Percentiles rank a stretch among this genome's conserved stretches.
These are phyloP conservation scores for Protomyctophum bolini DNA, from an alignment of 2,113 vertebrate species.

Conservation along the genomic window DNA sequence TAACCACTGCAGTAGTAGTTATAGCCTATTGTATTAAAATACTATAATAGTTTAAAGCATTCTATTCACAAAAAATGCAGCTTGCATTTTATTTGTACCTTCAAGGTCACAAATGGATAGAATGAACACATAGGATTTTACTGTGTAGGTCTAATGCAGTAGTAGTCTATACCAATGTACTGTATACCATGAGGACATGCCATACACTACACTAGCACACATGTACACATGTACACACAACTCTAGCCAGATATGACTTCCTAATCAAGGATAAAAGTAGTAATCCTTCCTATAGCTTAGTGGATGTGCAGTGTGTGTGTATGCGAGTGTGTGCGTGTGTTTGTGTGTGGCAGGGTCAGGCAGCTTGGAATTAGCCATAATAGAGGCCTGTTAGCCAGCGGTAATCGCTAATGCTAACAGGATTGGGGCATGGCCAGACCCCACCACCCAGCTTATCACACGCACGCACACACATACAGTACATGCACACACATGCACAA, in stretches of 20 bases:
- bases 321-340: slow-evolving; percentile 33
- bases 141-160: no score
- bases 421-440: slow-evolving; percentile 65
- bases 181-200: not conserved
- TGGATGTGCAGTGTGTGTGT: slow-evolving; percentile 15
- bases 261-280: slow-evolving; percentile 70
- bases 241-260: slow-evolving; percentile 47
- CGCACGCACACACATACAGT: slow-evolving; percentile 18
- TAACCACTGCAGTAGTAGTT: no score
- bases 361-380: slow-evolving; percentile 62
- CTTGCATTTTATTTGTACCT: no score
- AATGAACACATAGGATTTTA: no score
- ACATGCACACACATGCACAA: slow-evolving; percentile 14
- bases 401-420: slow-evolving; percentile 74
- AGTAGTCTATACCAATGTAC: no score
- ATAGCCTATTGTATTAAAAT: no score
- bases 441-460: slow-evolving; percentile 65
- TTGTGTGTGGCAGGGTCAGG: slow-evolving; percentile 52
- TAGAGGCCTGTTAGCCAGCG: slow-evolving; percentile 61
- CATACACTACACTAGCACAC: slow-evolving; percentile 4
- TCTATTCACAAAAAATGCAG: no score
- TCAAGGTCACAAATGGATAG: no score
- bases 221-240: slow-evolving; percentile 18
- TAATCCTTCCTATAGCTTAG: slow-evolving; percentile 68
- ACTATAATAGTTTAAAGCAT: no score